Percentiles rank a stretch among this genome's conserved stretches.
Evolutionary conservation across 2,113 vertebrate genomes (phyloP).

Genomic region (Heteronetta atricapilla): DNA sequence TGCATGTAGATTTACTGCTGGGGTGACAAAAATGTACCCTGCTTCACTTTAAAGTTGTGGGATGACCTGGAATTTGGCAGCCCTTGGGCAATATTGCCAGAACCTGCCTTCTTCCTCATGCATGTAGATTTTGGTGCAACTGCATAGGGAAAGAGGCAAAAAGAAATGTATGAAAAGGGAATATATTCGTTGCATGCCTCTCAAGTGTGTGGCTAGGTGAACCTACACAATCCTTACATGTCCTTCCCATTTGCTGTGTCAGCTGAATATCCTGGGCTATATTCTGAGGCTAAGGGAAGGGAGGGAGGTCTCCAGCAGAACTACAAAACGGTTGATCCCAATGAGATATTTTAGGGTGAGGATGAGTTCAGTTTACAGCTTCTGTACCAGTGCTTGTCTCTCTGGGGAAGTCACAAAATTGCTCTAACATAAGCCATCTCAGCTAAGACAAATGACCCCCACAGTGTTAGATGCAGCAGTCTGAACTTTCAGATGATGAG

Average conservation of each 20-base stretch:
- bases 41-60: neutral
- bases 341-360: neutral
- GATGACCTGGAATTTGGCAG: slow-evolving; percentile 22
- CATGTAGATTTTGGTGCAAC: neutral
- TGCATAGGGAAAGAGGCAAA: neutral
- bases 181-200: neutral
- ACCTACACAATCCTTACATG: neutral
- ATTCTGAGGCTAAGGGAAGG: neutral
- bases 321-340: neutral
- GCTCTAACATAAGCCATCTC: neutral
- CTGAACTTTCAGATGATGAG: slow-evolving; percentile 32
- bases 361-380: neutral
- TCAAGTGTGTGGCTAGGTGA: neutral
- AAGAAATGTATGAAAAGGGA: neutral
- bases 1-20: slow-evolving; percentile 1
- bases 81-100: neutral
- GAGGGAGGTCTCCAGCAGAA: neutral
- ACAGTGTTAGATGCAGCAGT: neutral
- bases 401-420: neutral
- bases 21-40: neutral
- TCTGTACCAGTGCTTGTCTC: neutral
- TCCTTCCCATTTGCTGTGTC: neutral
- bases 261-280: neutral
- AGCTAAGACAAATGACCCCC: neutral
- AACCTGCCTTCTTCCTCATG: neutral